Conservation (phyloP, 2,888 invertebrate genomes). For the Hedya salicella region DNA sequence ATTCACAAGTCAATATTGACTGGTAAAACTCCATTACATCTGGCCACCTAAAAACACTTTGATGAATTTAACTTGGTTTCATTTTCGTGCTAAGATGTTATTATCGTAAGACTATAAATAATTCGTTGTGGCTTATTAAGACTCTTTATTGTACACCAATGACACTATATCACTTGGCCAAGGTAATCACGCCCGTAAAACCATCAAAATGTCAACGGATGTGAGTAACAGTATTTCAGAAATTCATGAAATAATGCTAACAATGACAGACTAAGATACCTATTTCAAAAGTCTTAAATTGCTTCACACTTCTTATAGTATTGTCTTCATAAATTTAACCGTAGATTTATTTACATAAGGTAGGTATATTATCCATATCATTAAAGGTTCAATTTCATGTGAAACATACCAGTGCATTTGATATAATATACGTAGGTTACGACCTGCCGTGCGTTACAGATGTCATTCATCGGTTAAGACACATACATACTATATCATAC, state of each 20-base stretch:
- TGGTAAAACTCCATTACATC: no score
- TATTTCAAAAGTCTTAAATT: background rate
- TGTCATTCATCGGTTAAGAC: no score
- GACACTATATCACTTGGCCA: constrained; percentile 20
- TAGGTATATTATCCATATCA: no score
- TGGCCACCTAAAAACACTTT: no score
- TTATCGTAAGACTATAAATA: background rate
- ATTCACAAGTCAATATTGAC: background rate
- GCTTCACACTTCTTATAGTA: no score
- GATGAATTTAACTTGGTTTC: background rate
- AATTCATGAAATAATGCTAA: background rate
- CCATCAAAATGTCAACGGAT: constrained; percentile 18
- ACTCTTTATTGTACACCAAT: constrained; percentile 13
- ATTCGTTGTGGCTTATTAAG: constrained; percentile 1
- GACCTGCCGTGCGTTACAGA: no score
- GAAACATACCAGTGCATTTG: no score
- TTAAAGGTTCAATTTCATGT: no score
- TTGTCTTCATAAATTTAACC: no score
- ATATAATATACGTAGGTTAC: no score
- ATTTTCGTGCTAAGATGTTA: constrained; percentile 4
- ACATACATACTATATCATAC: no score
- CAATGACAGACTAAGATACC: constrained; percentile 8
- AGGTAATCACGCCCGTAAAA: background rate
- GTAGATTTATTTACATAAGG: no score
- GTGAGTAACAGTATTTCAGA: background rate